Evolutionary conservation across 2,888 invertebrate genomes (phyloP).

Genomic region (Pherbina coryleti): DNA sequence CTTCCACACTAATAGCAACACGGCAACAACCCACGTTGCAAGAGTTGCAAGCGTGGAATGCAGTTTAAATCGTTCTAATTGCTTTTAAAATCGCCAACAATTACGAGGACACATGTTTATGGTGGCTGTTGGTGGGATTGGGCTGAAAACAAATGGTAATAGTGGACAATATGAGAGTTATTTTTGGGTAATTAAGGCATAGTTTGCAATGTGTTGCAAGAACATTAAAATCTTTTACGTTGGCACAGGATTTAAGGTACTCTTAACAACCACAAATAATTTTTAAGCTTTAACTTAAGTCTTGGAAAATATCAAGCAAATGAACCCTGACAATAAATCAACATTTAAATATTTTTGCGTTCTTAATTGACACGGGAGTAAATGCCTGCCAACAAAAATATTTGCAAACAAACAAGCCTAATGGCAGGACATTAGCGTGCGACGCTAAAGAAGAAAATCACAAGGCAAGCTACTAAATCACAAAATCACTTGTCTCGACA

Average conservation of each 20-base stretch:
- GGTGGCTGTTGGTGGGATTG: background rate
- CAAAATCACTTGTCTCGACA: constrained; percentile 64
- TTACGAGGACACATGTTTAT: constrained; percentile 18
- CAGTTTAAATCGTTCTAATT: constrained; percentile 16
- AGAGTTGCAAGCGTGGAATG: background rate
- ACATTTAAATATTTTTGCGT: background rate
- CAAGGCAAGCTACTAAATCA: constrained; percentile 57
- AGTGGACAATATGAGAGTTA: background rate
- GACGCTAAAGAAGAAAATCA: background rate
- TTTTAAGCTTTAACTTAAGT: background rate
- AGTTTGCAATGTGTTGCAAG: background rate
- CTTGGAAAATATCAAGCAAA: background rate
- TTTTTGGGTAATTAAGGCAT: background rate
- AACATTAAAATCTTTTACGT: background rate
- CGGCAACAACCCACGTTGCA: background rate
- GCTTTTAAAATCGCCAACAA: constrained; percentile 28
- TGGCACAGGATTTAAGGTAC: too few relatives aligned
- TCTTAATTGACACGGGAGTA: constrained; percentile 6
- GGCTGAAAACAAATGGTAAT: background rate
- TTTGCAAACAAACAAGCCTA: constrained; percentile 2
- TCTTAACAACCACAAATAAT: background rate
- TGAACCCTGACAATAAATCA: background rate
- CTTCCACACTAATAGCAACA: background rate
- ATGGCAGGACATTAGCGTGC: constrained; percentile 28
- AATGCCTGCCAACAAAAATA: background rate